Evolutionary conservation across 2,888 invertebrate genomes (phyloP).

Genomic region (Euphydryas editha): DNA sequence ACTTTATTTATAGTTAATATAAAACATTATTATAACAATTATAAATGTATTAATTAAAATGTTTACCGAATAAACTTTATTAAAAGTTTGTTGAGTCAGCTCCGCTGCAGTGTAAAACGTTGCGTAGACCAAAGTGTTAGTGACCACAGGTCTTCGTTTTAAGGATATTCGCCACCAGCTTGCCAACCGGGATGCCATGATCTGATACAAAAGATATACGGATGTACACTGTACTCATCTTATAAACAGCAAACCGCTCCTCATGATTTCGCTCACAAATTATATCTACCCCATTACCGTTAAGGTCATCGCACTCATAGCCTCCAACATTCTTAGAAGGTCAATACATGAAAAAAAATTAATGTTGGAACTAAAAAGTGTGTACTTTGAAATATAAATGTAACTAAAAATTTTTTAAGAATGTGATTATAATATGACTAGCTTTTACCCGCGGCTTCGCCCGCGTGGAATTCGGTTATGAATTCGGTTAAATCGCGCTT

Average conservation of each 20-base stretch:
- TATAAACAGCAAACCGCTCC: not conserved
- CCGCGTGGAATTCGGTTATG: too few species aligned
- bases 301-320: not conserved
- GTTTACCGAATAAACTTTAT: conserved; percentile 86
- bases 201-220: not conserved
- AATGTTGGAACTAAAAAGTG: not conserved
- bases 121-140: conserved; percentile 87
- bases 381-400: too few species aligned
- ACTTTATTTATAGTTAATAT: too few species aligned
- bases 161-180: conserved; percentile 61
- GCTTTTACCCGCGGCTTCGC: too few species aligned
- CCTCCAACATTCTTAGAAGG: not conserved
- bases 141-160: conserved; percentile 76
- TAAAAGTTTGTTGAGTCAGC: conserved; percentile 89
- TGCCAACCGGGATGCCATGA: conserved; percentile 56
- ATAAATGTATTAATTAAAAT: not conserved
- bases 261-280: not conserved
- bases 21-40: not conserved
- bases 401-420: too few species aligned
- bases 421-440: too few species aligned
- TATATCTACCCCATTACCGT: not conserved
- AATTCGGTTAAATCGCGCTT: too few species aligned
- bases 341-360: not conserved
- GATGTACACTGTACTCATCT: not conserved
- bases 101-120: conserved; percentile 91